These are phyloP conservation scores for Berghia stephanieae DNA, from an alignment of 1,140 invertebrate species.

Conservation along the genomic window DNA sequence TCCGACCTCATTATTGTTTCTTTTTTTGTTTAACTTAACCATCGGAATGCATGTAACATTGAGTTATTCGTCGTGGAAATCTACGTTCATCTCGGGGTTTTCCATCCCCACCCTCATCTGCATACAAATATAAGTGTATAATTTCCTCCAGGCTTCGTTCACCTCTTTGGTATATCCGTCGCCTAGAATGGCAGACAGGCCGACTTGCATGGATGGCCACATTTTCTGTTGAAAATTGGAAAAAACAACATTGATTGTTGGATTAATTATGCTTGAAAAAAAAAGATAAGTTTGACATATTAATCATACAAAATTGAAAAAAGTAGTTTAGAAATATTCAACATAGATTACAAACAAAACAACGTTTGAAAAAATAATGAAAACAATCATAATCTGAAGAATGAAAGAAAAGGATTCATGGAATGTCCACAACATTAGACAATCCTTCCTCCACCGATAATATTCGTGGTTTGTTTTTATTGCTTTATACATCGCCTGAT, in stretches of 20 bases:
- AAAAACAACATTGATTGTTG: neutral
- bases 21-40: too few species aligned
- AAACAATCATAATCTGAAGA: neutral
- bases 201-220: slow-evolving; percentile 57
- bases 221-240: slow-evolving; percentile 44
- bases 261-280: neutral
- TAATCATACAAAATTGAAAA: neutral
- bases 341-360: slow-evolving; percentile 3
- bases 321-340: neutral
- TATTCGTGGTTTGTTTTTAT: too few species aligned
- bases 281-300: too few species aligned
- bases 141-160: slow-evolving; percentile 53
- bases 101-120: slow-evolving; percentile 60
- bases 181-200: slow-evolving; percentile 47
- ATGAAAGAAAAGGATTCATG: too few species aligned
- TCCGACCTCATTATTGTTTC: too few species aligned
- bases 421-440: too few species aligned
- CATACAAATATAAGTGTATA: slow-evolving; percentile 56
- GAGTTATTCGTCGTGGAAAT: slow-evolving; percentile 36
- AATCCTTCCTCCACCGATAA: too few species aligned
- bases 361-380: neutral
- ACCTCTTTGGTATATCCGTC: slow-evolving; percentile 54
- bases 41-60: too few species aligned
- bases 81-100: slow-evolving; percentile 50
- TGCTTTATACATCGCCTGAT: too few species aligned